Evolutionary conservation across 2,797 vertebrate species (phyloP).

Genomic region (Propithecus perrieri): DNA sequence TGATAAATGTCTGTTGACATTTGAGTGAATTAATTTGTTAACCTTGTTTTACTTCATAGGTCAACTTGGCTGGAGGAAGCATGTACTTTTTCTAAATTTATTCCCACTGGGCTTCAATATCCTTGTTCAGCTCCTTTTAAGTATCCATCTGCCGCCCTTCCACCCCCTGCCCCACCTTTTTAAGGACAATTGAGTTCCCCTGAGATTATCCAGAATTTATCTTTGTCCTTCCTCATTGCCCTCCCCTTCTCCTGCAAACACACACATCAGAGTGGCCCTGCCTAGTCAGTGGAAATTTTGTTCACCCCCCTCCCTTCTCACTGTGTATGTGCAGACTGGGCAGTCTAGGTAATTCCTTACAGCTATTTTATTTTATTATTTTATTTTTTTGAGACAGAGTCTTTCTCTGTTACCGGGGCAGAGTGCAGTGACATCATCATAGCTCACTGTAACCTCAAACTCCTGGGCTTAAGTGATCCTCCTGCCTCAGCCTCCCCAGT

Average conservation of each 20-base stretch:
- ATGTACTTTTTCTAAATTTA: not conserved
- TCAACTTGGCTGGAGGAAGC: not conserved
- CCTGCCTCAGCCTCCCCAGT: too few relatives aligned
- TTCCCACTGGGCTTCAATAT: not conserved
- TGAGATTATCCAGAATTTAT: not conserved
- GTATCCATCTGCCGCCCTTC: not conserved
- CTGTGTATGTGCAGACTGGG: not conserved
- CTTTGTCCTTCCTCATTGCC: not conserved
- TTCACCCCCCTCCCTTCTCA: not conserved
- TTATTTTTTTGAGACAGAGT: too few relatives aligned
- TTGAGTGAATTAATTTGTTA: not conserved
- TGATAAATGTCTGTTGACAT: not conserved
- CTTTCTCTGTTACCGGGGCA: too few relatives aligned
- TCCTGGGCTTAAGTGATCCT: too few relatives aligned
- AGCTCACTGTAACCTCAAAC: too few relatives aligned
- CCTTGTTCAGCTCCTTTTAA: not conserved
- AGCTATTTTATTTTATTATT: not conserved
- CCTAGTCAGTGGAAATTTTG: not conserved
- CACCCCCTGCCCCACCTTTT: not conserved
- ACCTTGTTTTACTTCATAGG: not conserved
- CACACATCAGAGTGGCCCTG: not conserved
- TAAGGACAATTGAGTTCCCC: not conserved
- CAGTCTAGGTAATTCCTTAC: not conserved
- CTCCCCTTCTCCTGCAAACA: not conserved
- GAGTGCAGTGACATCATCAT: too few relatives aligned